phyloP scores from a whole-genome alignment of 2,113 vertebrate species.

The Mesoclemmys tuberculata region DNA sequence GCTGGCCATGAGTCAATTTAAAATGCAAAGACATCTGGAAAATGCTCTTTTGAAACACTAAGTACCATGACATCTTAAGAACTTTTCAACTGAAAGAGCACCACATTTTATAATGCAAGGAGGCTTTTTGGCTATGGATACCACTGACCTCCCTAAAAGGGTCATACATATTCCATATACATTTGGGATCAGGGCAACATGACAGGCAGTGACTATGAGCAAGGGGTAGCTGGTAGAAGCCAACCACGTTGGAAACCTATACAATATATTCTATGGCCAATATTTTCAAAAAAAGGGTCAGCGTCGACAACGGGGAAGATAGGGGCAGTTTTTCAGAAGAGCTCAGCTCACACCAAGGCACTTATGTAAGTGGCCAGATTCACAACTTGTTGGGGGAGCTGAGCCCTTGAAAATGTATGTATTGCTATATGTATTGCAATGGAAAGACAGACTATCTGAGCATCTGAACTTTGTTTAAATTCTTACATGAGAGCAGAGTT shows the following conservation, averaged over 20 bases:
- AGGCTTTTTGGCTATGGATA: not conserved
- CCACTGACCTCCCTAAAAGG: rapidly evolving
- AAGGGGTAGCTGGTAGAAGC: not conserved
- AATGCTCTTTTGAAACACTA: rapidly evolving
- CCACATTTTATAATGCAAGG: rapidly evolving
- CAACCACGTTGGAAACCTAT: not conserved
- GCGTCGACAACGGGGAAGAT: rapidly evolving
- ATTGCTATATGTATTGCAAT: not conserved
- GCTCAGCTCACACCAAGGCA: rapidly evolving
- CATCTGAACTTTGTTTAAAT: not conserved
- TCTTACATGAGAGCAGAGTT: not conserved
- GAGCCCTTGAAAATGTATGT: not conserved
- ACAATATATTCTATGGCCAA: not conserved
- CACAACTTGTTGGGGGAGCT: not conserved
- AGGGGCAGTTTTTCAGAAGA: not conserved
- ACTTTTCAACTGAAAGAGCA: rapidly evolving
- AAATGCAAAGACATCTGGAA: rapidly evolving
- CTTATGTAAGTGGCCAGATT: not conserved
- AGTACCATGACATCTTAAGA: not conserved
- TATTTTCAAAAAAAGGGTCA: not conserved
- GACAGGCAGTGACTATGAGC: not conserved
- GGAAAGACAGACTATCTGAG: not conserved
- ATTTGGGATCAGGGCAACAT: not conserved
- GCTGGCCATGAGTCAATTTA: not conserved
- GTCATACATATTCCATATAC: rapidly evolving